A percentile compares a stretch with the other conserved stretches of the same genome.
These are phyloP conservation scores for Resseliella maxima DNA, from an alignment of 2,888 invertebrate species.

Conservation along the genomic window DNA sequence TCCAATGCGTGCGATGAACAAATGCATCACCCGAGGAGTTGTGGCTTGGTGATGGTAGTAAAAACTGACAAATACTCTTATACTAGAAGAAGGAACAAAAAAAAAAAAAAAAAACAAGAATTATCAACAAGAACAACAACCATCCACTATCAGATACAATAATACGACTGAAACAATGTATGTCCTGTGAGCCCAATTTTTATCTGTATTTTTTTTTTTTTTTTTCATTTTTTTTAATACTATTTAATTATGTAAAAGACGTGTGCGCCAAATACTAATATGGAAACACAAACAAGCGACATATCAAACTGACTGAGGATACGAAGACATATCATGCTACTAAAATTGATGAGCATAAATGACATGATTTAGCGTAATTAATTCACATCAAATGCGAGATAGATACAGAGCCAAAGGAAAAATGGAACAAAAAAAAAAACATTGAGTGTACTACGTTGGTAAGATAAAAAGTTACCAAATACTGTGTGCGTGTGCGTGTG, in stretches of 20 bases:
- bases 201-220: no score
- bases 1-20: constrained; percentile 23
- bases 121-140: not conserved
- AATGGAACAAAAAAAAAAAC: not conserved
- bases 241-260: not conserved
- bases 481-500: no score
- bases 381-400: not conserved
- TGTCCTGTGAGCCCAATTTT: not conserved
- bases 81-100: no score
- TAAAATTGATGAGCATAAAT: not conserved
- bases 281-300: not conserved
- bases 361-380: not conserved
- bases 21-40: not conserved
- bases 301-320: not conserved
- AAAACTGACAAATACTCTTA: not conserved
- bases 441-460: not conserved
- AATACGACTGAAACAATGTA: not conserved
- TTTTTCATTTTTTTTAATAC: not conserved
- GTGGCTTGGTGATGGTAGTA: not conserved
- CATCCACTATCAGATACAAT: no score
- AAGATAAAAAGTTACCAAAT: not conserved
- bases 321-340: not conserved
- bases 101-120: not conserved
- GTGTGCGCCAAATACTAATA: not conserved
- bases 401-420: not conserved